Base-by-base conservation (phyloP, 2,797 vertebrate genomes). In the Lepilemur septentrionalis region DNA sequence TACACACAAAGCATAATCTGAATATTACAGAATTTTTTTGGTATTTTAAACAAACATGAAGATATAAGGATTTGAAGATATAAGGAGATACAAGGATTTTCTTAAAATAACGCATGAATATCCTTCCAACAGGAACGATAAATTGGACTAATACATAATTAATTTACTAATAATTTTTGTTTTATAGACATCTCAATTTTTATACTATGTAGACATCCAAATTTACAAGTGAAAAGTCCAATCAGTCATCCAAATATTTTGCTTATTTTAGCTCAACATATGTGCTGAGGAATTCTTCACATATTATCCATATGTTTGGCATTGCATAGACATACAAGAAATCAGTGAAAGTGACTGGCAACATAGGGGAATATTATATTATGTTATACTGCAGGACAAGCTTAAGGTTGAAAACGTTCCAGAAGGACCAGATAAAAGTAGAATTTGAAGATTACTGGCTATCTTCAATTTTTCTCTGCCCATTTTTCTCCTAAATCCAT, bases 191-290 rank as follows among this genome's bases (percentile, higher is more conserved):
- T 70, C 46, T 84, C 28, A 43, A 57, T 23, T 55, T 75, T 94
- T 43, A 63, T 73, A 20, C 17, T 55, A 9, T 50, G 8, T 65
- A 86, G 84, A 63, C 25, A 65, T 82, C 4, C 35, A 92, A 15
- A 90, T 82, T 75, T 32, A 48, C 38, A 52, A 86, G 38, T 86
- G 32, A 80, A 86, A 95, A 78, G 67, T 81, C 20, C 15, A 87
- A 7, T 70, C 70, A 80, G 38, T 81, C 55, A 65, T 63, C n/a
- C 59, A 94, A 90, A 78, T 97, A 82, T 59, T 81, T 86, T 86
- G 22, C 88, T 70, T 90, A 76, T 70, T 93, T 83, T 92, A 52
- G 43, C 92, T 94, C 22, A 13, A 78, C 22, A 48, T 50, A 50
- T 85, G 32, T 46, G 46, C 43, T 91, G 20, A 70, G 46, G 43